These are phyloP conservation scores for Lipophrys pholis DNA, from an alignment of 2,113 vertebrate genomes.

Conservation along the genomic window DNA sequence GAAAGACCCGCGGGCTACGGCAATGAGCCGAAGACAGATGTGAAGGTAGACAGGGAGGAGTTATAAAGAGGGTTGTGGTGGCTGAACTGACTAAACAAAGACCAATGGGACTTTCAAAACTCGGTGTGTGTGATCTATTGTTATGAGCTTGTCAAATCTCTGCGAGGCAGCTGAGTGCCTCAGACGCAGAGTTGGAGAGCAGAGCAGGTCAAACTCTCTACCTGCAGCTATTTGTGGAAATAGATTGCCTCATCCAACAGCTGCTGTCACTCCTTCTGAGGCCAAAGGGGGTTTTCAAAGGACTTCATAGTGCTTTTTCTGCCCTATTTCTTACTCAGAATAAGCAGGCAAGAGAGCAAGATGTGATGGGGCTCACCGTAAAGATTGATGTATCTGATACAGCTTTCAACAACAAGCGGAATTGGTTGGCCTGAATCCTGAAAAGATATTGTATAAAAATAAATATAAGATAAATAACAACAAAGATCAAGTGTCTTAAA, in stretches of 20 bases:
- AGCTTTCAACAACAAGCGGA: constrained; percentile 96
- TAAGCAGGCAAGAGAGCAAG: not conserved
- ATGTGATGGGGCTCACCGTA: constrained; percentile 87
- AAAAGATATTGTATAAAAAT: constrained; percentile 15
- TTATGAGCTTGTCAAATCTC: constrained; percentile 57
- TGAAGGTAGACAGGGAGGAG: constrained; percentile 68
- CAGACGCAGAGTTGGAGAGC: not conserved
- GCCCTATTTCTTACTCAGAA: constrained; percentile 22
- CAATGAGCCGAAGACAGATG: constrained; percentile 73
- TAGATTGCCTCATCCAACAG: constrained; percentile 30
- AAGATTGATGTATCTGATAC: constrained; percentile 96
- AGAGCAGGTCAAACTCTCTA: constrained; percentile 39
- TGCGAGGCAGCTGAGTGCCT: constrained; percentile 38
- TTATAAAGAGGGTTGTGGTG: constrained; percentile 3
- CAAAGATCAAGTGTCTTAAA: too few species aligned
- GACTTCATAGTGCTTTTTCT: constrained; percentile 17
- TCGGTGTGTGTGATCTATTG: constrained; percentile 56
- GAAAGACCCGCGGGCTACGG: constrained; percentile 65
- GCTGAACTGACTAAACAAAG: constrained; percentile 51
- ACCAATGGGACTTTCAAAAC: constrained; percentile 51
- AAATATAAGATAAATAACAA: not conserved
- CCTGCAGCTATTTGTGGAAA: constrained; percentile 53
- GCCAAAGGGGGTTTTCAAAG: constrained; percentile 23
- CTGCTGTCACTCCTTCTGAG: constrained; percentile 37
- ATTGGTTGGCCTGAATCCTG: constrained; percentile 90